Conservation (phyloP, 2,113 vertebrate genomes). For the Hippocampus comes region DNA sequence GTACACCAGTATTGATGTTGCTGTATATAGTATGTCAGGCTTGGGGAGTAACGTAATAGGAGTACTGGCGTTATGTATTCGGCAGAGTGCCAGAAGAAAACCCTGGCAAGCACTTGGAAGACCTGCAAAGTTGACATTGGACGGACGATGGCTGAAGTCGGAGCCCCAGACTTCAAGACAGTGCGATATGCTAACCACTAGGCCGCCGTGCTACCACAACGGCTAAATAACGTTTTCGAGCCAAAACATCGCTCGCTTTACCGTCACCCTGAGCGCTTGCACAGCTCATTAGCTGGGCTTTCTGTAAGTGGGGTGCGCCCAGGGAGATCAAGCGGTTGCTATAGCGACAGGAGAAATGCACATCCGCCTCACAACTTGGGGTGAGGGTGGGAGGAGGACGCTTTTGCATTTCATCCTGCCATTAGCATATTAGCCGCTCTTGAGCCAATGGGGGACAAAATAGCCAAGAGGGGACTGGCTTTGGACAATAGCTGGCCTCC, state of each 20-base stretch:
- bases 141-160: too few relatives aligned
- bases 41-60: too few relatives aligned
- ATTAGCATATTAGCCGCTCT: conserved; percentile 67
- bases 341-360: conserved; percentile 66
- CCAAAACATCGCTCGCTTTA: background rate
- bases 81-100: background rate
- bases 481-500: conserved; percentile 62
- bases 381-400: conserved; percentile 9
- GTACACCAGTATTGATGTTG: too few relatives aligned
- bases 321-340: conserved; percentile 67
- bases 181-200: background rate
- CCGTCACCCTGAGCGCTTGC: background rate
- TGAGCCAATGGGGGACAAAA: conserved; percentile 63
- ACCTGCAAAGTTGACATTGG: background rate
- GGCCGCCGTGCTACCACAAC: background rate
- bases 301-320: conserved; percentile 41
- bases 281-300: conserved; percentile 35
- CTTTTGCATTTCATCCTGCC: conserved; percentile 54
- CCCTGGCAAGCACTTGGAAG: background rate
- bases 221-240: background rate
- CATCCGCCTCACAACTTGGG: conserved; percentile 59
- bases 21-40: too few relatives aligned
- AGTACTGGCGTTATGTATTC: too few relatives aligned
- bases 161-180: background rate
- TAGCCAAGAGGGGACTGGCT: conserved; percentile 54